A percentile compares a stretch with the other conserved stretches of the same genome.
Evolutionary conservation across 2,888 invertebrate species (phyloP).

Genomic region (Drosophila gaucha): DNA sequence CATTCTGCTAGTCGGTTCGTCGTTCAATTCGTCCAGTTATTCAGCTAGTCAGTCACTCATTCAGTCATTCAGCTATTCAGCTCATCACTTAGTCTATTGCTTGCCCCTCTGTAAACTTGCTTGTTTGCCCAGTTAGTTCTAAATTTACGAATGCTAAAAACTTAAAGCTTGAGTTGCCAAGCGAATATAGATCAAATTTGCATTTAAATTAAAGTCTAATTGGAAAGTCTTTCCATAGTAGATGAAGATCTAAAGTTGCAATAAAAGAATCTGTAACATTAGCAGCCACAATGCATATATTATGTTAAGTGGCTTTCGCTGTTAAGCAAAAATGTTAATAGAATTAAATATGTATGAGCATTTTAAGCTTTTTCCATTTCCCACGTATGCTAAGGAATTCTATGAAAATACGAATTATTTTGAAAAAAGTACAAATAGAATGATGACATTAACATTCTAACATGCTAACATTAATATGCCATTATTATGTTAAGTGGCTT

Average conservation of each 20-base stretch:
- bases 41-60: not conserved
- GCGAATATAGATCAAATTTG: conserved; percentile 25
- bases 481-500: not conserved
- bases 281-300: conserved; percentile 1
- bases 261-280: not conserved
- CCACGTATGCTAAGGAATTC: not conserved
- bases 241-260: not conserved
- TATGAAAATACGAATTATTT: not conserved
- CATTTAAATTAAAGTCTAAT: conserved; percentile 16
- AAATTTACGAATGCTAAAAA: conserved; percentile 11
- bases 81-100: conserved; percentile 14
- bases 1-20: not conserved
- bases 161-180: conserved; percentile 11
- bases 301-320: conserved; percentile 9
- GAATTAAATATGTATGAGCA: conserved; percentile 1
- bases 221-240: conserved; percentile 2
- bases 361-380: not conserved
- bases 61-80: conserved; percentile 10
- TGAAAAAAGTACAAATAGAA: too few species aligned
- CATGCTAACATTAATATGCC: too few species aligned
- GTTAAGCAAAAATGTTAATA: conserved; percentile 5
- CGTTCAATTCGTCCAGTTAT: not conserved
- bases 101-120: conserved; percentile 33
- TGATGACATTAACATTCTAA: too few species aligned
- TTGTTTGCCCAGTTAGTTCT: not conserved